phyloP scores from a whole-genome alignment of 2,797 vertebrate species.

The Esox lucius region DNA sequence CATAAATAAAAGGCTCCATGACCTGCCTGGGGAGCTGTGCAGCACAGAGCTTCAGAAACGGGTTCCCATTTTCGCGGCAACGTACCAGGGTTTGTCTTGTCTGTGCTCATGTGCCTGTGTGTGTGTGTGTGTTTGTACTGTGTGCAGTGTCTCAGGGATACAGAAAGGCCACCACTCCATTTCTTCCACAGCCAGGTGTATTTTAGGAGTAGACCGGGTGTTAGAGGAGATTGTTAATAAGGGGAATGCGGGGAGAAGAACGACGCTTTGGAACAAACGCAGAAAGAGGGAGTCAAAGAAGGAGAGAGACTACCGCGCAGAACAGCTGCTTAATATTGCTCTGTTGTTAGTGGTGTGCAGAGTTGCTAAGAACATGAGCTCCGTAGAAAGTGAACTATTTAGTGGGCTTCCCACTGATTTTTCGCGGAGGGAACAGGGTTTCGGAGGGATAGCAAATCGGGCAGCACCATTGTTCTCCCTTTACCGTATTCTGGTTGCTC shows the following conservation, averaged over 20 bases:
- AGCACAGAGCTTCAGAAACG: too few species aligned
- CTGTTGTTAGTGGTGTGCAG: background rate
- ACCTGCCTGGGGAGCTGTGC: too few species aligned
- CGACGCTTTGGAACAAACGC: background rate
- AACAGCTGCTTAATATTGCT: too few species aligned
- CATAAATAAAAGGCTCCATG: too few species aligned
- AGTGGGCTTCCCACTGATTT: background rate
- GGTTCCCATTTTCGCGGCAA: background rate
- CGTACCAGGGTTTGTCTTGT: background rate
- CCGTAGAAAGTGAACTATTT: background rate
- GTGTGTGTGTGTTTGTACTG: background rate
- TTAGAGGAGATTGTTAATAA: background rate
- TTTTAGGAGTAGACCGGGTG: background rate
- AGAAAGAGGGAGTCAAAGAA: background rate
- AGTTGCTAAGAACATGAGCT: background rate
- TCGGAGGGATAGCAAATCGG: background rate
- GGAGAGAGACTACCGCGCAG: background rate
- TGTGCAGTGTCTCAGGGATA: background rate
- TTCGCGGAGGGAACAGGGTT: background rate
- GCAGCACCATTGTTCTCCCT: background rate
- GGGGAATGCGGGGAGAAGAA: background rate
- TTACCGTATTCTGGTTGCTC: background rate
- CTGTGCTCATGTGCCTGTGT: background rate
- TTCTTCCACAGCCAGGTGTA: background rate
- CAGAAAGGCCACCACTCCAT: background rate